A percentile compares a stretch with the other conserved stretches of the same genome.
phyloP scores from a whole-genome alignment of 1,140 invertebrate genomes.

The Eriocheir sinensis region DNA sequence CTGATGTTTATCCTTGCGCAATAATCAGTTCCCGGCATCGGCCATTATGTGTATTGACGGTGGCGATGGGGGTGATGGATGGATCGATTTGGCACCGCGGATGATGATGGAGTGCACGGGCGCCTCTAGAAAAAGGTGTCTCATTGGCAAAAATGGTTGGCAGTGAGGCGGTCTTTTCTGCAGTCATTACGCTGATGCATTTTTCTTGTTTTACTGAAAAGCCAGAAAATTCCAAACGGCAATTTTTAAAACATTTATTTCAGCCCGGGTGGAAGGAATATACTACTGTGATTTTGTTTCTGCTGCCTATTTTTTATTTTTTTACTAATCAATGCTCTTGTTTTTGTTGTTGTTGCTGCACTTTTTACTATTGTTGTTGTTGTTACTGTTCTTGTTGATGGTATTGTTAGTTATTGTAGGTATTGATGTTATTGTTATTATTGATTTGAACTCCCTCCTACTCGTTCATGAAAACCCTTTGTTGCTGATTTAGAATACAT shows the following conservation, averaged over 20 bases:
- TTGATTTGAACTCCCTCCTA: too few relatives aligned
- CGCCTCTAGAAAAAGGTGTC: background rate
- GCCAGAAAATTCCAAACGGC: background rate
- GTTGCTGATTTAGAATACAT: too few relatives aligned
- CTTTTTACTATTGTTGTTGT: too few relatives aligned
- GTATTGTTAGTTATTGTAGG: too few relatives aligned
- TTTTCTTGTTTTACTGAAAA: background rate
- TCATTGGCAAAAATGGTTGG: background rate
- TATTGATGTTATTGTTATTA: too few relatives aligned
- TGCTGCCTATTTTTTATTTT: background rate
- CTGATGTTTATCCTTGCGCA: background rate
- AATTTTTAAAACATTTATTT: background rate
- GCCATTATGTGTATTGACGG: background rate
- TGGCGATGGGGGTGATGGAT: background rate
- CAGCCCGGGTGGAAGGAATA: too few relatives aligned
- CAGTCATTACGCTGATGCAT: background rate
- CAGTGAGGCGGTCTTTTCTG: background rate
- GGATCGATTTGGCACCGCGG: background rate
- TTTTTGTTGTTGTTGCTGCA: too few relatives aligned
- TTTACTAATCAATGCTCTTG: too few relatives aligned
- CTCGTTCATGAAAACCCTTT: too few relatives aligned
- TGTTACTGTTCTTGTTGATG: too few relatives aligned
- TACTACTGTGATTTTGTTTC: too few relatives aligned
- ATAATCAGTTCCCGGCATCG: background rate
- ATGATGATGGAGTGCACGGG: background rate